phyloP scores from a whole-genome alignment of 2,113 vertebrate genomes.

The Daphoenositta chrysoptera region DNA sequence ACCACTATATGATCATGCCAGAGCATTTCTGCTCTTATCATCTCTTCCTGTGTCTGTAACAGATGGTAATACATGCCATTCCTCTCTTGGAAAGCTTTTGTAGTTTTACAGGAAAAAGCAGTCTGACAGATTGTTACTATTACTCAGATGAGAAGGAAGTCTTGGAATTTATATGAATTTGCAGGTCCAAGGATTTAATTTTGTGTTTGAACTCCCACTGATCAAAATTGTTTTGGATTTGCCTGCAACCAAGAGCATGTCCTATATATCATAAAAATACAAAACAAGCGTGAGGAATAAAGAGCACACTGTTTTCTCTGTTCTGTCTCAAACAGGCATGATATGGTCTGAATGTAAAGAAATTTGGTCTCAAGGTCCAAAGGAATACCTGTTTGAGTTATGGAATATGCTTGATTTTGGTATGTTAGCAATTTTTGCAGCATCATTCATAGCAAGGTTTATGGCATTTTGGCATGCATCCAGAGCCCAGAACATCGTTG shows the following conservation, averaged over 20 bases:
- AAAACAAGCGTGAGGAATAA: neutral
- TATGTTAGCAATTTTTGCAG: slow-evolving; percentile 91
- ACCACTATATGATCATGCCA: neutral
- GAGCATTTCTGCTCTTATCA: neutral
- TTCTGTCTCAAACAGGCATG: slow-evolving; percentile 79
- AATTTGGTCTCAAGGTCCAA: slow-evolving; percentile 92
- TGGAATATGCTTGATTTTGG: slow-evolving; percentile 98
- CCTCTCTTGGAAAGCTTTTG: neutral
- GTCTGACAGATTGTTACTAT: neutral
- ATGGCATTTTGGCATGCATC: slow-evolving; percentile 96
- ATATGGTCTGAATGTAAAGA: slow-evolving; percentile 96
- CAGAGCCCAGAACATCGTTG: slow-evolving; percentile 87
- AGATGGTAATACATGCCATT: neutral
- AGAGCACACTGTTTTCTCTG: neutral
- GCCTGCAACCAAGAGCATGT: neutral
- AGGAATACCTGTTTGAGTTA: slow-evolving; percentile 92
- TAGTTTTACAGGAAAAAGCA: neutral
- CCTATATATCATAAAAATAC: neutral
- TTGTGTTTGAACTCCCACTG: neutral
- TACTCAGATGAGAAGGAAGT: neutral
- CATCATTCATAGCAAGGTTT: slow-evolving; percentile 91
- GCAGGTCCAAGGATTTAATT: neutral
- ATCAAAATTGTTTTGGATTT: neutral
- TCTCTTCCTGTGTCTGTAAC: neutral
- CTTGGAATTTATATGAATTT: neutral